Base-by-base conservation (phyloP, 1,140 invertebrate species). In the Drosophila subobscura region DNA sequence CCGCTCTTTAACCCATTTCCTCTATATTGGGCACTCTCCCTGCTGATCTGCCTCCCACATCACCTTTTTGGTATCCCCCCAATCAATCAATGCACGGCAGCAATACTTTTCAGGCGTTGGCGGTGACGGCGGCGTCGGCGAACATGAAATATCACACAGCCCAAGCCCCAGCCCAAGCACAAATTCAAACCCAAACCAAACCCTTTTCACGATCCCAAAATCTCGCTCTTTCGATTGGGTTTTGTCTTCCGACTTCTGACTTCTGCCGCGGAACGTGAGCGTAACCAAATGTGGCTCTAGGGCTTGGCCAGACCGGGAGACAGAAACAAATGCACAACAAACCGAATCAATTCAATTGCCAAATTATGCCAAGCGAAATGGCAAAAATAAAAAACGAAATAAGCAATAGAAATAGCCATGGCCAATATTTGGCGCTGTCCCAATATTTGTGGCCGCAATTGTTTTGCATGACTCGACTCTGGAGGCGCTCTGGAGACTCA, bases 391-490 rank as follows among this genome's bases (percentile, higher is more conserved):
- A 52, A 60, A 61, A 37, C 41, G 46, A 33, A 54, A 47, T 27
- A 25, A 25, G 46, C 49, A 61, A 63, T 42, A 37, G 51, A 49
- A 51, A 59, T 59, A 53, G 27, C 57, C 64, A 63, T 75, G 61
- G 61, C 65, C 77, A 86, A 89, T 83, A 89, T 88, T 88, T 66
- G 27, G 2, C 22, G 59, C 71, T 86, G 83, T 86, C 72, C 65
- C 81, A 86, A 86, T 86, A 86, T 86, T 86, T 86, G 81, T 86
- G 77, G 70, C 83, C 74, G 70, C 83, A 81, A 81, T 85, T 85
- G 81, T 85, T 85, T 85, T 60, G 79, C 79, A 84, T 84, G 79
- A 84, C 79, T 80, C 75, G 72, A 45, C 55, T 41, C 33, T 10
- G 33, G 47, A 6, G 49, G 22, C 68, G 22, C 68, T 73, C 44